A percentile compares a stretch with the other conserved stretches of the same genome.
phyloP scores from a whole-genome alignment of 2,797 vertebrate species.

The Brachyrhaphis roseni region DNA sequence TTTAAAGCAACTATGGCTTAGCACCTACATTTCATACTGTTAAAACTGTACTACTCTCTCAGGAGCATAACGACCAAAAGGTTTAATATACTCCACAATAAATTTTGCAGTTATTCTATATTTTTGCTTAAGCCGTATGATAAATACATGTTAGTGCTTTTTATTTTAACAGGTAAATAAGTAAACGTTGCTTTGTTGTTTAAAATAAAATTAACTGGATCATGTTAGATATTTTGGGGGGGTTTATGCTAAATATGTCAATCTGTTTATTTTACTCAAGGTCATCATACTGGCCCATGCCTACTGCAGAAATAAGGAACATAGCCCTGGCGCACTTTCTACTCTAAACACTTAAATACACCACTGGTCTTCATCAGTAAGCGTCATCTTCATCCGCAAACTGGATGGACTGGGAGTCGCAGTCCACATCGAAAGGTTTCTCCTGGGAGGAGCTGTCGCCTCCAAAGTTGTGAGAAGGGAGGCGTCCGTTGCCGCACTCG shows the following conservation, averaged over 20 bases:
- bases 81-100: background rate
- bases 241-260: background rate
- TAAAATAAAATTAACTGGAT: background rate
- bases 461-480: constrained; percentile 78
- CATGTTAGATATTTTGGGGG: too few species aligned
- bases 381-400: constrained; percentile 88
- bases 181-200: background rate
- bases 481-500: constrained; percentile 86
- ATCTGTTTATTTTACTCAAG: background rate
- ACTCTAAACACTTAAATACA: background rate
- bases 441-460: constrained; percentile 78
- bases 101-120: background rate
- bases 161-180: background rate
- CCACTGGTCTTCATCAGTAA: constrained; percentile 40
- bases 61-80: background rate
- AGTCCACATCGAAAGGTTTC: constrained; percentile 92
- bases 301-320: constrained; percentile 19
- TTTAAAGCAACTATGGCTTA: background rate
- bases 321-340: constrained; percentile 5
- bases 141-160: background rate
- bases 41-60: background rate
- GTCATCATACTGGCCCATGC: background rate
- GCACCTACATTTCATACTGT: background rate
- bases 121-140: background rate
- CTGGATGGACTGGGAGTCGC: constrained; percentile 89